Percentiles rank a stretch among this genome's conserved stretches.
Conservation (phyloP, 2,888 invertebrate genomes). For the Aproaerema taeniolella region DNA sequence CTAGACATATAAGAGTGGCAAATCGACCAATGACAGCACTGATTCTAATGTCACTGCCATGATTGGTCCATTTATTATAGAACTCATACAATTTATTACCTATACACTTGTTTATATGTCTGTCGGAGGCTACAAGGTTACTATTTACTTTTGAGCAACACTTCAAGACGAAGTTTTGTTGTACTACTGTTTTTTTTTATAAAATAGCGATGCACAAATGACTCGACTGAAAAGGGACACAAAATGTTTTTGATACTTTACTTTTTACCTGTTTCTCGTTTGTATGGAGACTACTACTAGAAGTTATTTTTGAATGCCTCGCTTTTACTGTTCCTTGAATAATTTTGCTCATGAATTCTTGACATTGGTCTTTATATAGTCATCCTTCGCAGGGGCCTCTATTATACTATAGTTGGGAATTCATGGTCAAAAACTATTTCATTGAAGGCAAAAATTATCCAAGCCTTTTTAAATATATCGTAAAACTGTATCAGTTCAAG, state of each 20-base stretch:
- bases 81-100: conserved; percentile 53
- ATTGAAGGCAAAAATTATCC: no score
- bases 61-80: conserved; percentile 74
- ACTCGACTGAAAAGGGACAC: conserved; percentile 75
- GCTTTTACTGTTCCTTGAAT: conserved; percentile 27
- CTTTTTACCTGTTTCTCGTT: conserved; percentile 57
- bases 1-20: conserved; percentile 69
- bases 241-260: conserved; percentile 73
- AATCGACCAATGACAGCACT: conserved; percentile 76
- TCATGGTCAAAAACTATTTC: no score
- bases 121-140: conserved; percentile 72
- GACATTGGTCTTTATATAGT: conserved; percentile 24
- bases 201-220: conserved; percentile 71
- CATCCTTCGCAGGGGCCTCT: conserved; percentile 23
- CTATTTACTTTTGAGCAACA: conserved; percentile 71
- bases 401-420: no score
- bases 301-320: conserved; percentile 49
- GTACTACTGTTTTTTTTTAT: conserved; percentile 51
- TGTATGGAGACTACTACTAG: conserved; percentile 25
- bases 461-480: no score
- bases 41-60: conserved; percentile 68
- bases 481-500: no score
- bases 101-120: conserved; percentile 75
- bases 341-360: neutral
- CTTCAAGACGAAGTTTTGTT: conserved; percentile 70